Evolutionary conservation across 1,140 invertebrate genomes (phyloP).

Genomic region (Heliothis virescens): DNA sequence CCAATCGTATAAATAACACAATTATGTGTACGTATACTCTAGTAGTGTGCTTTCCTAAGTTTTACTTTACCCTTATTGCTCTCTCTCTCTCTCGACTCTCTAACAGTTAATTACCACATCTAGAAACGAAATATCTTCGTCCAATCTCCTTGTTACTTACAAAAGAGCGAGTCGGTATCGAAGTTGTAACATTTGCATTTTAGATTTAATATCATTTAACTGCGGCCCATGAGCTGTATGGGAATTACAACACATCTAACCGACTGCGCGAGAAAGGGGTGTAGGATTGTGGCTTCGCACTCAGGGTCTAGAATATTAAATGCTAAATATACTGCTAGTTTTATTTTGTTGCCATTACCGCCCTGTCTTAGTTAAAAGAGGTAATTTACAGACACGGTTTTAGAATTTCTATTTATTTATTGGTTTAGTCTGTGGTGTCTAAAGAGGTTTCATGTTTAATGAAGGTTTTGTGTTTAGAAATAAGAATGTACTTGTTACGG

Average conservation of each 20-base stretch:
- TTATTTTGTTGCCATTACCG: background rate
- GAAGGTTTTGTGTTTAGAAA: no score
- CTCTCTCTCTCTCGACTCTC: no score
- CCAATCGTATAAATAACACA: no score
- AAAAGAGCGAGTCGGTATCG: slow-evolving; percentile 53
- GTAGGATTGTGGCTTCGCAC: background rate
- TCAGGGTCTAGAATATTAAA: slow-evolving; percentile 4
- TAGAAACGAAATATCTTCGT: slow-evolving; percentile 18
- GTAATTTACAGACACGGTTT: background rate
- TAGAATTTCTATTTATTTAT: background rate
- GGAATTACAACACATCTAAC: slow-evolving; percentile 21
- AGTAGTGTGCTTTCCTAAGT: background rate
- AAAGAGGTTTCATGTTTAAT: background rate
- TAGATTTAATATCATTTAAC: slow-evolving; percentile 66
- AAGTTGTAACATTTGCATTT: slow-evolving; percentile 65
- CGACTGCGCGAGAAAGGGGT: slow-evolving; percentile 6
- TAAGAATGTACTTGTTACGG: no score
- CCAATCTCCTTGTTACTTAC: slow-evolving; percentile 55
- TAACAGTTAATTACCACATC: slow-evolving; percentile 16
- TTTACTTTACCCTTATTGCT: background rate
- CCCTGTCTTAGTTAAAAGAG: background rate
- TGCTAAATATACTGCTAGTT: background rate
- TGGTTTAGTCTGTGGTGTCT: background rate
- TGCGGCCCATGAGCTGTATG: slow-evolving; percentile 30
- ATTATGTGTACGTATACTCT: no score